phyloP scores from a whole-genome alignment of 2,113 vertebrate genomes.

The Phycodurus eques region DNA sequence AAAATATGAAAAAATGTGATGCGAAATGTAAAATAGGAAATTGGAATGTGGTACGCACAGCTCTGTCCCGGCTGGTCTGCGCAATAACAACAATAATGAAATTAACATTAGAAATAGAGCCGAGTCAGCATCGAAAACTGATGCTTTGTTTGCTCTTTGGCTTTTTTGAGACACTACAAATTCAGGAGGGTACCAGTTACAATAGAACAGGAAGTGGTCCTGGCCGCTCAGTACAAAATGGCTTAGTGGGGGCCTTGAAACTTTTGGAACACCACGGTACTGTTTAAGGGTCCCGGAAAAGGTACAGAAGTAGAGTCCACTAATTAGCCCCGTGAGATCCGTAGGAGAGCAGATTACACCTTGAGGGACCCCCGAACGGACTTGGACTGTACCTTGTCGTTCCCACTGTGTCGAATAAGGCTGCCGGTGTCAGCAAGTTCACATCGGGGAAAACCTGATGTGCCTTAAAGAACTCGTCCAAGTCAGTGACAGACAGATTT shows the following conservation, averaged over 20 bases:
- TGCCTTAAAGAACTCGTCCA: constrained; percentile 47
- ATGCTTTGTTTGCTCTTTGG: too few species aligned
- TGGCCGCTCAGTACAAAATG: neutral
- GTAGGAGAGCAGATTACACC: neutral
- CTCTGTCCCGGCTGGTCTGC: too few species aligned
- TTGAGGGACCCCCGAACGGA: neutral
- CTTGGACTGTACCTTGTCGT: neutral
- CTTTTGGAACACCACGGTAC: too few species aligned
- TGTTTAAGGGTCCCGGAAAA: neutral
- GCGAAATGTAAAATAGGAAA: too few species aligned
- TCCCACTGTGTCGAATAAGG: neutral
- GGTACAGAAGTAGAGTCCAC: neutral
- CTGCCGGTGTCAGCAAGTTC: neutral
- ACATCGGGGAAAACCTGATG: neutral
- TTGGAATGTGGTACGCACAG: too few species aligned
- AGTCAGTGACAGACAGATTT: constrained; percentile 12
- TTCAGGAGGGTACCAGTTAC: too few species aligned
- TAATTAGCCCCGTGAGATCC: neutral
- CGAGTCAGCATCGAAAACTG: too few species aligned
- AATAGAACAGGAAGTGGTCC: too few species aligned
- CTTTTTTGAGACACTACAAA: too few species aligned
- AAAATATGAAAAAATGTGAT: too few species aligned
- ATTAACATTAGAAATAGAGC: too few species aligned
- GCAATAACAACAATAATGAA: too few species aligned
- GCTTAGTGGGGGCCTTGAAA: neutral